phyloP scores from a whole-genome alignment of 2,888 invertebrate species.

The Osedax fenrisi region DNA sequence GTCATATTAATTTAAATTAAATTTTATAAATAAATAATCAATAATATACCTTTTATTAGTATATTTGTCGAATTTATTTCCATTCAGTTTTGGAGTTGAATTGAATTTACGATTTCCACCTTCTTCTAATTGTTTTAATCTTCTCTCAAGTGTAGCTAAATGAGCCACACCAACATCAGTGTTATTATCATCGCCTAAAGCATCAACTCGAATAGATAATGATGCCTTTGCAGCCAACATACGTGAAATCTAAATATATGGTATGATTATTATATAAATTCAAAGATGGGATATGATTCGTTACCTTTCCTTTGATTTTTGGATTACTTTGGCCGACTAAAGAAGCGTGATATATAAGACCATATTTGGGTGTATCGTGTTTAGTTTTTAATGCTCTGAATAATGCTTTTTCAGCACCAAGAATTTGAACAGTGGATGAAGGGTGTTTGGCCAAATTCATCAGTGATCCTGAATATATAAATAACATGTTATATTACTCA shows the following conservation, averaged over 20 bases:
- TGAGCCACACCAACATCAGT: constrained; percentile 78
- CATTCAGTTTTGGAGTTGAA: background rate
- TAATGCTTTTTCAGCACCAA: constrained; percentile 93
- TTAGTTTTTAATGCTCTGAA: constrained; percentile 92
- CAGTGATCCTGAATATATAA: constrained; percentile 58
- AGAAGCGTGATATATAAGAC: constrained; percentile 89
- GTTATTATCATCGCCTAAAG: constrained; percentile 72
- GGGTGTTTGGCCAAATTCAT: constrained; percentile 93
- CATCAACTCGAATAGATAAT: constrained; percentile 82
- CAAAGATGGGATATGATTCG: constrained; percentile 8
- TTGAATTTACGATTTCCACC: constrained; percentile 50
- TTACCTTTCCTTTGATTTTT: constrained; percentile 72
- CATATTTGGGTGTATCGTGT: constrained; percentile 95
- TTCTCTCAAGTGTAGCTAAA: constrained; percentile 72
- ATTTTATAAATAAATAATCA: background rate
- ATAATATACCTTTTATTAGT: background rate
- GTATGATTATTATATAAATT: background rate
- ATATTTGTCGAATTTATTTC: background rate
- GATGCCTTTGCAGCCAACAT: constrained; percentile 94
- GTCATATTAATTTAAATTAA: constrained; percentile 11
- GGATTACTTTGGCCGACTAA: constrained; percentile 76
- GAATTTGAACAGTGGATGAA: constrained; percentile 89
- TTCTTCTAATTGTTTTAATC: constrained; percentile 65
- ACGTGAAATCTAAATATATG: constrained; percentile 59
- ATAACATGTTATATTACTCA: background rate